phyloP scores from a whole-genome alignment of 2,113 vertebrate species.

The Gambusia holbrooki region DNA sequence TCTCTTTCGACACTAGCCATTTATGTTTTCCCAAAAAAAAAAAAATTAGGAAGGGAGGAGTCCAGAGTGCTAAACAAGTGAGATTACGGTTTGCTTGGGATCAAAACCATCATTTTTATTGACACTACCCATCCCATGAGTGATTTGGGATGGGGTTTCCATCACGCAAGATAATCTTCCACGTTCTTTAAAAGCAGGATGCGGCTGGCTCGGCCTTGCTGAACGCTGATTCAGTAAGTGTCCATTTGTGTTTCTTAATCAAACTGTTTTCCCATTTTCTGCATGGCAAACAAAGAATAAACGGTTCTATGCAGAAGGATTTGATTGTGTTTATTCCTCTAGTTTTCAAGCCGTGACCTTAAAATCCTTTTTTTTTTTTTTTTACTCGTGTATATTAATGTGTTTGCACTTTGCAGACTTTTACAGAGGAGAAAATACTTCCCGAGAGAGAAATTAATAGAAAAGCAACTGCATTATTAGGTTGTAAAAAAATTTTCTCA shows the following conservation, averaged over 20 bases:
- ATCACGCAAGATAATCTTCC: too few species aligned
- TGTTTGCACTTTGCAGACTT: background rate
- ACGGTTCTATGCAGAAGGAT: background rate
- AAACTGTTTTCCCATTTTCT: slow-evolving; percentile 6
- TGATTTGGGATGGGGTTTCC: too few species aligned
- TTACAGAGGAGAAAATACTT: background rate
- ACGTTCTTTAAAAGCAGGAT: too few species aligned
- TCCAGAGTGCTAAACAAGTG: too few species aligned
- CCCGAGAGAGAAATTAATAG: too few species aligned
- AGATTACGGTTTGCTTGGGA: too few species aligned
- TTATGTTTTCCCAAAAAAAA: too few species aligned
- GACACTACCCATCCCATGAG: too few species aligned
- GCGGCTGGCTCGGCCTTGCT: background rate
- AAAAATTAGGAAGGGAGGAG: too few species aligned
- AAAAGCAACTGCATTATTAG: background rate
- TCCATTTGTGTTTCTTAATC: slow-evolving; percentile 4
- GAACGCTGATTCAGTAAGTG: background rate
- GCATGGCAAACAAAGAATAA: background rate
- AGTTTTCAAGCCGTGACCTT: slow-evolving; percentile 33
- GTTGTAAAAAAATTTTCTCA: background rate
- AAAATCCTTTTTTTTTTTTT: slow-evolving; percentile 2
- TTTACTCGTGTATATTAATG: background rate
- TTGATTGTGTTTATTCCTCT: slow-evolving; percentile 8
- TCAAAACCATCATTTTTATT: too few species aligned
- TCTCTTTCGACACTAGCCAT: too few species aligned